A percentile compares a stretch with the other conserved stretches of the same genome.
phyloP scores from a whole-genome alignment of 2,888 invertebrate species.

The Temnothorax unifasciatus region DNA sequence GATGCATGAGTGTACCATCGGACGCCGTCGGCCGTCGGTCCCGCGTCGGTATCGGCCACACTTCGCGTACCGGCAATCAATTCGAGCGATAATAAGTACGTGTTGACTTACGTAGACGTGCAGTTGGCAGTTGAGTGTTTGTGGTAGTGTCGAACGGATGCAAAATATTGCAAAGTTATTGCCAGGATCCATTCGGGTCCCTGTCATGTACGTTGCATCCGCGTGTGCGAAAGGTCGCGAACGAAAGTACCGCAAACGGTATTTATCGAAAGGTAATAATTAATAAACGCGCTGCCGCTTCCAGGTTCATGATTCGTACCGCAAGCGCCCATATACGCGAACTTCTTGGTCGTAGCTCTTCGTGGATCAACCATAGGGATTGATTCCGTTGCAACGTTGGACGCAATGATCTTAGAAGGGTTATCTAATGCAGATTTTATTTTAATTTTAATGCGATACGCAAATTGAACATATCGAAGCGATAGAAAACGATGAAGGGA shows the following conservation, averaged over 20 bases:
- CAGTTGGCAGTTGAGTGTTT: constrained; percentile 9
- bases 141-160: constrained; percentile 29
- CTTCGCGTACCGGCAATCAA: constrained; percentile 57
- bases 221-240: constrained; percentile 62
- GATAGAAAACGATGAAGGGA: neutral
- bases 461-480: neutral
- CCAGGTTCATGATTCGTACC: constrained; percentile 54
- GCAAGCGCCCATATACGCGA: neutral
- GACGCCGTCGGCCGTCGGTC: neutral
- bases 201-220: constrained; percentile 56
- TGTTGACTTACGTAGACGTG: constrained; percentile 29
- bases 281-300: constrained; percentile 62
- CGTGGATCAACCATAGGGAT: neutral
- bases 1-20: neutral
- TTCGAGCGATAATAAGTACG: constrained; percentile 60
- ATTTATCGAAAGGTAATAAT: constrained; percentile 67
- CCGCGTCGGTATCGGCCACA: constrained; percentile 3
- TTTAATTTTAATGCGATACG: neutral
- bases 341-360: neutral
- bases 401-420: neutral
- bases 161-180: constrained; percentile 57
- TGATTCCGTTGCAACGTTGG: neutral
- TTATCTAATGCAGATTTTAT: constrained; percentile 7
- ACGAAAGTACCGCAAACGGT: constrained; percentile 59
- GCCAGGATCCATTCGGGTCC: constrained; percentile 56